These are phyloP conservation scores for Thalassophryne amazonica DNA, from an alignment of 2,797 vertebrate species.

Conservation along the genomic window DNA sequence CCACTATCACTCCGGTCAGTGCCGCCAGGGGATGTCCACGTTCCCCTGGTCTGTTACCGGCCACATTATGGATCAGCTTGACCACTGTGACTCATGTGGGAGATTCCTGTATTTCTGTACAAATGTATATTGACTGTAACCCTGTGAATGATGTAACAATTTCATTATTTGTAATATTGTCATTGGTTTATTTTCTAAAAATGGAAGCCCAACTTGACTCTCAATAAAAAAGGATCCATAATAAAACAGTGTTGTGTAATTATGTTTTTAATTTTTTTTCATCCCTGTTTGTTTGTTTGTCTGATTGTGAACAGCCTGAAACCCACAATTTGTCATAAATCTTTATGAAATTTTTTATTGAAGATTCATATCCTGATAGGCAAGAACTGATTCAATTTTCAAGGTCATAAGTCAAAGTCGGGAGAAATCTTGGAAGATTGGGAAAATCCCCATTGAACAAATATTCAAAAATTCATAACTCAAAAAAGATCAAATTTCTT, in stretches of 20 bases:
- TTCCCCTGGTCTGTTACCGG: slow-evolving; percentile 32
- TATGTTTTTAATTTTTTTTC: not conserved
- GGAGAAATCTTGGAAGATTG: too few relatives aligned
- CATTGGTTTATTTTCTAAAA: slow-evolving; percentile 88
- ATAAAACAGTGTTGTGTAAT: slow-evolving; percentile 33
- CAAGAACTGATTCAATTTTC: too few relatives aligned
- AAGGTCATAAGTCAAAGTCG: too few relatives aligned
- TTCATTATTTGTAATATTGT: slow-evolving; percentile 90
- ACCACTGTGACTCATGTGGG: slow-evolving; percentile 81
- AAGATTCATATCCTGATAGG: too few relatives aligned
- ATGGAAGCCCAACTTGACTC: slow-evolving; percentile 82
- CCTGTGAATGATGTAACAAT: slow-evolving; percentile 89
- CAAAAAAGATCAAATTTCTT: too few relatives aligned
- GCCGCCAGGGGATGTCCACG: slow-evolving; percentile 21
- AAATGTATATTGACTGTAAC: slow-evolving; percentile 89
- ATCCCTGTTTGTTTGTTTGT: not conserved
- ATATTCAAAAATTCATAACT: too few relatives aligned
- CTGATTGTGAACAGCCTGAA: too few relatives aligned
- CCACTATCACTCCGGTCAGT: slow-evolving; percentile 35
- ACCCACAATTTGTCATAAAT: too few relatives aligned
- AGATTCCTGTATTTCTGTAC: slow-evolving; percentile 81
- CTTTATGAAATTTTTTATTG: too few relatives aligned
- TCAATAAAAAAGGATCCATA: slow-evolving; percentile 83
- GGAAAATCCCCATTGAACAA: too few relatives aligned
- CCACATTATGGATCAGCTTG: slow-evolving; percentile 56